phyloP scores from a whole-genome alignment of 2,113 vertebrate species.

The Scartelaos histophorus region DNA sequence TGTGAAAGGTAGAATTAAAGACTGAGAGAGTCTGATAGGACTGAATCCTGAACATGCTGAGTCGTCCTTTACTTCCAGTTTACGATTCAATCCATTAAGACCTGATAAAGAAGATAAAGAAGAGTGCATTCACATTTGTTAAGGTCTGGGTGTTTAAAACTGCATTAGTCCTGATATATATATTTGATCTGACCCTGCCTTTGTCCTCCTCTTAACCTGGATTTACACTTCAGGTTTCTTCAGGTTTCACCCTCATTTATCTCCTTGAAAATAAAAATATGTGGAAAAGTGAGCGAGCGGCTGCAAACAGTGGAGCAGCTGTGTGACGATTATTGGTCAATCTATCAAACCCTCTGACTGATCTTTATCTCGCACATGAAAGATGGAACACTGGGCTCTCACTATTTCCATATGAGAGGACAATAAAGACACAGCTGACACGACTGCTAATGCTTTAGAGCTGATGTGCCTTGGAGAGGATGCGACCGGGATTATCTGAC shows the following conservation, averaged over 20 bases:
- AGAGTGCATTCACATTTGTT: too few species aligned
- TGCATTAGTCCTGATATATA: too few species aligned
- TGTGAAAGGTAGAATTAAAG: not conserved
- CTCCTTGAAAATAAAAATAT: not conserved
- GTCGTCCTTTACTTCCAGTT: not conserved
- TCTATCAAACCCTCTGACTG: not conserved
- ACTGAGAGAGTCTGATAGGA: not conserved
- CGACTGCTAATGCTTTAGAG: conserved; percentile 35
- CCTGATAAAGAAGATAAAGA: not conserved
- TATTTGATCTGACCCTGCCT: too few species aligned
- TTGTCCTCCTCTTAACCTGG: too few species aligned
- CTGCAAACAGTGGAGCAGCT: not conserved
- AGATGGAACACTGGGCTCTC: not conserved
- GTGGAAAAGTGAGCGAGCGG: not conserved
- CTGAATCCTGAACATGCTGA: not conserved
- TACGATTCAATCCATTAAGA: not conserved
- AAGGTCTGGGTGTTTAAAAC: too few species aligned
- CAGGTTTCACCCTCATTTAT: not conserved
- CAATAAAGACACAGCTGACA: conserved; percentile 16
- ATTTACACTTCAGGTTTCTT: too few species aligned
- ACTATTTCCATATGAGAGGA: conserved; percentile 7
- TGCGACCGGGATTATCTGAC: conserved; percentile 18
- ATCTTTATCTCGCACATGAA: not conserved
- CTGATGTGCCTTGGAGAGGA: conserved; percentile 42
- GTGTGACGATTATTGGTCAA: conserved; percentile 3